phyloP scores from a whole-genome alignment of 2,888 invertebrate species.

The Patella ulyssiponensis region DNA sequence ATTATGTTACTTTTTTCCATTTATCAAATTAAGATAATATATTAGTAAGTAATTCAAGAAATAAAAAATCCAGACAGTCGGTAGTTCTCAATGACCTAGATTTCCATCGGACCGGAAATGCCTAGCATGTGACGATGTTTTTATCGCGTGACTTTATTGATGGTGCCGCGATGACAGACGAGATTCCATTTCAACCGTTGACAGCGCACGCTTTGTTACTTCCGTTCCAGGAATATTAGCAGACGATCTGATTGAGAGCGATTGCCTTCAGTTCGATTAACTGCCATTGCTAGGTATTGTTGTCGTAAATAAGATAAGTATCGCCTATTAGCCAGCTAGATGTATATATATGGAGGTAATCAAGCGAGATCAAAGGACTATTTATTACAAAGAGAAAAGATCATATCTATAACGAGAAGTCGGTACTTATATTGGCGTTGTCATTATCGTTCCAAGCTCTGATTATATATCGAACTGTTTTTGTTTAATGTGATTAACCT shows the following conservation, averaged over 20 bases:
- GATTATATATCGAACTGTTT: too few relatives aligned
- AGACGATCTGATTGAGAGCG: constrained; percentile 10
- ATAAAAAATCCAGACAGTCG: too few relatives aligned
- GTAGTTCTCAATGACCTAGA: too few relatives aligned
- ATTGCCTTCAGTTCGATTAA: constrained; percentile 7
- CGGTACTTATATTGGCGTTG: too few relatives aligned
- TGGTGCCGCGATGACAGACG: neutral
- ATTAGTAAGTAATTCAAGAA: too few relatives aligned
- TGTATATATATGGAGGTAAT: neutral
- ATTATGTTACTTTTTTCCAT: too few relatives aligned
- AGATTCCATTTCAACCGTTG: constrained; percentile 9
- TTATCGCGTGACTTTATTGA: constrained; percentile 1
- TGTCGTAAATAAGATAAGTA: constrained; percentile 12
- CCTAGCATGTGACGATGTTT: constrained; percentile 8
- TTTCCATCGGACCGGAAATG: neutral
- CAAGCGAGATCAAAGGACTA: too few relatives aligned
- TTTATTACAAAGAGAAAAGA: too few relatives aligned
- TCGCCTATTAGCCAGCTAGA: neutral
- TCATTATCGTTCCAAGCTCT: too few relatives aligned
- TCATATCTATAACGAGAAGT: too few relatives aligned
- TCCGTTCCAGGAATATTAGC: constrained; percentile 5
- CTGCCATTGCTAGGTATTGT: constrained; percentile 9
- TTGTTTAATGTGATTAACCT: too few relatives aligned
- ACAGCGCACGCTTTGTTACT: constrained; percentile 7
- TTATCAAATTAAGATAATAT: too few relatives aligned